Base-by-base conservation (phyloP, 2,797 vertebrate genomes). In the Tachyglossus aculeatus region DNA sequence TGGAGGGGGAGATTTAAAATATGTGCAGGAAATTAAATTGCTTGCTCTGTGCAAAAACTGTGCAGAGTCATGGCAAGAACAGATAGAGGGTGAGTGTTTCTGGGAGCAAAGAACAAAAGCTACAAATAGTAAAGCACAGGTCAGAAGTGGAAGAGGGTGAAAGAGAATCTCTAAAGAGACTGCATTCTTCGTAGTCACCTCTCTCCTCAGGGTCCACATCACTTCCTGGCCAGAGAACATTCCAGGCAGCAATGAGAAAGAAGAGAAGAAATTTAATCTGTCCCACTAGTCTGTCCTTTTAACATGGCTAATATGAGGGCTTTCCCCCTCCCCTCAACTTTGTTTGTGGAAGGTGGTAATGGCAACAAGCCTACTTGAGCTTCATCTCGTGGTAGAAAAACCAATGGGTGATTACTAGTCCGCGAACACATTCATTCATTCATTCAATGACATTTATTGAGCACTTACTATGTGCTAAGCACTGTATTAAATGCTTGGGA, bases 21-120 rank as follows among this genome's bases (percentile, higher is more conserved):
- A 77, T n/a, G 21, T 31, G 71, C 11, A 73, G 71, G 21, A 85
- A 81, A 60, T 65, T 1, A 64, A 80, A 62, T 67, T 63, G 54
- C 74, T 86, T 82, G 77, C 36, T 77, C 7, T 25, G 16, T 22
- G 36, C 48, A 64, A 33, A 67, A 53, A 59, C 65, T 73, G 74
- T 32, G 24, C 22, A 68, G 41, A 65, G 10, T 25, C 14, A 50
- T 11, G 29, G 60, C n/a, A 63, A 52, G 43, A 64, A 61, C 16
- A 61, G 77, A 77, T 24, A 32, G 63, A 67, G 13, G 39, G 40
- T 16, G 18, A 33, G 47, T 24, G 15, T 25, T 56, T 52, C 45
- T 55, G 36, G 37, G 33, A 74, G 66, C 27, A 69, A 74, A 58
- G 45, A 2, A 7, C 66, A 34, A 21, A 5, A 54, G 44, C 19